Conservation (phyloP, 64 coral and sea anemone species). For the Montipora sp. region DNA sequence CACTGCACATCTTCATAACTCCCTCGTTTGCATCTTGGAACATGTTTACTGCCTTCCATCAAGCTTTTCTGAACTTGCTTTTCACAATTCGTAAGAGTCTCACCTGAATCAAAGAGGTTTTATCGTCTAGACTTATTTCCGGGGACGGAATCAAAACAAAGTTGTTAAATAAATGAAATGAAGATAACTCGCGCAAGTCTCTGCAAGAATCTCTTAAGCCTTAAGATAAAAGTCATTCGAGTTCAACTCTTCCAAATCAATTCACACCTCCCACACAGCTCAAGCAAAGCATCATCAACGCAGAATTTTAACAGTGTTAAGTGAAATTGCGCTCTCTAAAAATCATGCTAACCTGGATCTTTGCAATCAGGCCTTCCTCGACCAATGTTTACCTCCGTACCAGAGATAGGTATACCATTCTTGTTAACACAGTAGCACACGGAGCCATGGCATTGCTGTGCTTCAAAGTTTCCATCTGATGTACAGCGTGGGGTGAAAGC, state of each 20-base stretch:
- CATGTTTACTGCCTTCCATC: slow-evolving; percentile 15
- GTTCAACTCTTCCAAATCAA: not conserved
- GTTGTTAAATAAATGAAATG: too few species aligned
- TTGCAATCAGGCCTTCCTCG: slow-evolving; percentile 33
- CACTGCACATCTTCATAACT: slow-evolving; percentile 74
- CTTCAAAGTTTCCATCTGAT: slow-evolving; percentile 55
- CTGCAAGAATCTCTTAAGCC: not conserved
- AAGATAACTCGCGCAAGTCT: not conserved
- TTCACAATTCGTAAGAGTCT: slow-evolving; percentile 25
- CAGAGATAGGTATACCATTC: slow-evolving; percentile 17
- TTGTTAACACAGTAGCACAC: slow-evolving; percentile 63
- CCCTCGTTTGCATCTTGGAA: slow-evolving; percentile 77
- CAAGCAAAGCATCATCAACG: not conserved
- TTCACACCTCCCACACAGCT: not conserved
- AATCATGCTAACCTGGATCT: slow-evolving; percentile 24
- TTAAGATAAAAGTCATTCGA: too few species aligned
- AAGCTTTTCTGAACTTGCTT: slow-evolving; percentile 12
- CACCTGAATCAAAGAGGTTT: not conserved
- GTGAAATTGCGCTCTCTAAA: not conserved
- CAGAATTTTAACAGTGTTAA: not conserved
- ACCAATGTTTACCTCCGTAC: slow-evolving; percentile 23
- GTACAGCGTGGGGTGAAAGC: slow-evolving; percentile 72
- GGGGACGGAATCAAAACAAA: too few species aligned
- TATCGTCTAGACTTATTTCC: too few species aligned
- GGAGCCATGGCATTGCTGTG: slow-evolving; percentile 72